Percentiles rank a stretch among this genome's conserved stretches.
phyloP scores from a whole-genome alignment of 2,888 invertebrate species.

The Sisyra nigra region DNA sequence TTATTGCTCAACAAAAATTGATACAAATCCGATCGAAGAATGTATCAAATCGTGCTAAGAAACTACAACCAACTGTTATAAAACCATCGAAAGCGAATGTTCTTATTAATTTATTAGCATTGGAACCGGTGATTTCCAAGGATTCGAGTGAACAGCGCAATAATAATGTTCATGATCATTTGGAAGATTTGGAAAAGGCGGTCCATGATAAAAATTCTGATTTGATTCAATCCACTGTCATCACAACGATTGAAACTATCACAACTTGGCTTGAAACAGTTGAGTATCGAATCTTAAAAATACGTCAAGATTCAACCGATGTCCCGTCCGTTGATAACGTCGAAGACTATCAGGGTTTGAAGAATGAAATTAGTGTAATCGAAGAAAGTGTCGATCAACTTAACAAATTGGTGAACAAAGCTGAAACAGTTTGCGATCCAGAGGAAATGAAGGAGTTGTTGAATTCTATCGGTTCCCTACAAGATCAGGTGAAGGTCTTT shows the following conservation, averaged over 20 bases:
- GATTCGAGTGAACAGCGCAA: conserved; percentile 36
- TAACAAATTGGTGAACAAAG: conserved; percentile 35
- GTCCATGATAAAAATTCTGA: conserved; percentile 37
- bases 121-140: conserved; percentile 36
- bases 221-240: conserved; percentile 49
- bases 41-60: conserved; percentile 36
- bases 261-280: conserved; percentile 75
- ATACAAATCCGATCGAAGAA: conserved; percentile 36
- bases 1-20: conserved; percentile 23
- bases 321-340: conserved; percentile 43
- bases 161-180: conserved; percentile 40
- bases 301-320: conserved; percentile 36
- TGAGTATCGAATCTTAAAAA: conserved; percentile 57
- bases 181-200: conserved; percentile 39
- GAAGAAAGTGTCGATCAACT: conserved; percentile 48
- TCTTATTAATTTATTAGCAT: conserved; percentile 41
- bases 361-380: conserved; percentile 47
- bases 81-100: conserved; percentile 39
- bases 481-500: conserved; percentile 53
- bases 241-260: conserved; percentile 63
- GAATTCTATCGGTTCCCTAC: conserved; percentile 39
- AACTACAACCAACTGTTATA: conserved; percentile 31
- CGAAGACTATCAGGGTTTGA: conserved; percentile 40
- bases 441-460: conserved; percentile 30
- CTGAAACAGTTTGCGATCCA: conserved; percentile 28